phyloP scores from a whole-genome alignment of 2,888 invertebrate genomes.

The Patella caerulea region DNA sequence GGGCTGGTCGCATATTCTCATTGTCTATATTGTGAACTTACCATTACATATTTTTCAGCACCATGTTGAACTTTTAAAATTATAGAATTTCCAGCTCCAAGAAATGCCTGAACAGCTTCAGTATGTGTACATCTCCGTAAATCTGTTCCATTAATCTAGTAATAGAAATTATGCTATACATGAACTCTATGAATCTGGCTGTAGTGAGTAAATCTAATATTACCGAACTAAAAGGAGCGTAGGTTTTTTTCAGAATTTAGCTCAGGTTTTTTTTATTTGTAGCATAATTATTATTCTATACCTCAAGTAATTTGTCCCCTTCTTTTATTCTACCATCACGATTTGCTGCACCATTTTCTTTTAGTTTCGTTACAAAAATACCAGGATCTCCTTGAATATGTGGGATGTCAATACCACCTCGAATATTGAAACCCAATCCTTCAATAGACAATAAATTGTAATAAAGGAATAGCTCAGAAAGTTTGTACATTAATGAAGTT shows the following conservation, averaged over 20 bases:
- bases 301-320: slow-evolving; percentile 69
- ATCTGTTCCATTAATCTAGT: slow-evolving; percentile 65
- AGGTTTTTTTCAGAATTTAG: neutral
- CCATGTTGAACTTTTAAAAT: slow-evolving; percentile 62
- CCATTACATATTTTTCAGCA: slow-evolving; percentile 58
- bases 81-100: slow-evolving; percentile 64
- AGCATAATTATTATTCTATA: slow-evolving; percentile 32
- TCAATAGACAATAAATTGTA: slow-evolving; percentile 14
- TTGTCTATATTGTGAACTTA: slow-evolving; percentile 30
- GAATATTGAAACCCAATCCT: slow-evolving; percentile 73
- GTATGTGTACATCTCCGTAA: slow-evolving; percentile 63
- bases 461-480: too few species aligned
- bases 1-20: too few species aligned
- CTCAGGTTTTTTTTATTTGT: neutral
- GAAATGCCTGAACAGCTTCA: slow-evolving; percentile 66
- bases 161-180: slow-evolving; percentile 8
- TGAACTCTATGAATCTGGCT: neutral
- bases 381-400: slow-evolving; percentile 70
- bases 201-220: neutral
- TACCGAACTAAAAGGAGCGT: neutral
- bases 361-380: slow-evolving; percentile 72
- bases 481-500: too few species aligned
- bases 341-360: slow-evolving; percentile 69
- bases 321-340: slow-evolving; percentile 68
- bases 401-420: slow-evolving; percentile 70